A percentile compares a stretch with the other conserved stretches of the same genome.
phyloP scores from a whole-genome alignment of 2,113 vertebrate genomes.

The Nerophis lumbriciformis region DNA sequence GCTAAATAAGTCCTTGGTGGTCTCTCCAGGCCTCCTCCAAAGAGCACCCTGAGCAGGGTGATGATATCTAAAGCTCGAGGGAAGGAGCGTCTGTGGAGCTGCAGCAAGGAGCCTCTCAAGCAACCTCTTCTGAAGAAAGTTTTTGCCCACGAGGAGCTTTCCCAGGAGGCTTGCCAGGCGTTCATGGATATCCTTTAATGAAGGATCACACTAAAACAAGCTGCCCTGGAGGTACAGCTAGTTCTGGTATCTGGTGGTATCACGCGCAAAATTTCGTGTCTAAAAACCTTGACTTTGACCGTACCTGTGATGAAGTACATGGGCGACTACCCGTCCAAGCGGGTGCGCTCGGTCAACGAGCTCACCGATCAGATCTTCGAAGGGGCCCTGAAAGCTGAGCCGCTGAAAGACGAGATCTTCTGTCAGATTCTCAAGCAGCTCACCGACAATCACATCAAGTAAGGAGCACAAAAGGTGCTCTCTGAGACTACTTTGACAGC shows the following conservation, averaged over 20 bases:
- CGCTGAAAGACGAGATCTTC: slow-evolving; percentile 93
- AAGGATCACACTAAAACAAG: background rate
- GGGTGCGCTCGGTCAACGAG: slow-evolving; percentile 86
- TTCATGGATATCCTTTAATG: slow-evolving; percentile 87
- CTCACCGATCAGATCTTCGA: slow-evolving; percentile 99
- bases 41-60: slow-evolving; percentile 91
- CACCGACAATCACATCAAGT: slow-evolving; percentile 94
- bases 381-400: slow-evolving; percentile 89
- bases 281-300: slow-evolving; percentile 72
- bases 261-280: background rate
- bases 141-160: slow-evolving; percentile 85
- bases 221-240: background rate
- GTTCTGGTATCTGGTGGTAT: background rate
- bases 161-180: slow-evolving; percentile 89
- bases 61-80: slow-evolving; percentile 92
- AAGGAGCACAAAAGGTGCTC: slow-evolving; percentile 17
- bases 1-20: background rate
- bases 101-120: slow-evolving; percentile 91
- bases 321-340: slow-evolving; percentile 96
- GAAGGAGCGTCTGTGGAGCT: slow-evolving; percentile 92
- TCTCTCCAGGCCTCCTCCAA: slow-evolving; percentile 82
- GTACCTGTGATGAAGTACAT: slow-evolving; percentile 93
- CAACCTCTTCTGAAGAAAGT: slow-evolving; percentile 93
- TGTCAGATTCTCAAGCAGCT: slow-evolving; percentile 96
- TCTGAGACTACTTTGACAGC: too few relatives aligned